Evolutionary conservation across 2,797 vertebrate genomes (phyloP).

Genomic region (Odontamblyopus lacepedii): DNA sequence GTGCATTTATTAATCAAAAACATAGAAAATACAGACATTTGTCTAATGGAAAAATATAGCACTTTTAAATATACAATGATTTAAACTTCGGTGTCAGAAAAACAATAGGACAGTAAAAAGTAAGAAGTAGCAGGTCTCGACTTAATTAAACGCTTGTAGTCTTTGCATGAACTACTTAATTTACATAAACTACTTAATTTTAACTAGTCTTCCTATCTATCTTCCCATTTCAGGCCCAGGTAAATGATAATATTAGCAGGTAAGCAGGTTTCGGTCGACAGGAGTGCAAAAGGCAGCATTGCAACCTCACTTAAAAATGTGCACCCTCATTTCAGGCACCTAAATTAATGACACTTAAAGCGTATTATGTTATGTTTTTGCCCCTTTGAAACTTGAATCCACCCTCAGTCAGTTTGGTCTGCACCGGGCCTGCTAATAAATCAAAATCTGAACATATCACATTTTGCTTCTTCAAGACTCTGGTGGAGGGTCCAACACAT

Average conservation of each 20-base stretch:
- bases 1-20: conserved; percentile 53
- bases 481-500: too few species aligned
- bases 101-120: conserved; percentile 23
- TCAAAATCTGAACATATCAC: too few species aligned
- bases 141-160: conserved; percentile 1
- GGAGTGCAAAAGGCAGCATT: too few species aligned
- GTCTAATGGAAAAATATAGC: conserved; percentile 73
- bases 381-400: too few species aligned
- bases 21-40: conserved; percentile 71
- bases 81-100: conserved; percentile 51
- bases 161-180: not conserved
- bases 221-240: not conserved
- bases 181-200: not conserved
- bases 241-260: not conserved
- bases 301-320: too few species aligned
- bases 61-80: conserved; percentile 56
- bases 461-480: too few species aligned
- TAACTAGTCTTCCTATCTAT: not conserved
- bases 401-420: too few species aligned
- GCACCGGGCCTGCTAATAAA: too few species aligned
- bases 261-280: too few species aligned
- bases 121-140: conserved; percentile 45
- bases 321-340: too few species aligned
- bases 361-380: too few species aligned
- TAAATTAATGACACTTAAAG: too few species aligned